A percentile compares a stretch with the other conserved stretches of the same genome.
Conservation (phyloP, 1,140 invertebrate genomes). For the Magallana angulata region DNA sequence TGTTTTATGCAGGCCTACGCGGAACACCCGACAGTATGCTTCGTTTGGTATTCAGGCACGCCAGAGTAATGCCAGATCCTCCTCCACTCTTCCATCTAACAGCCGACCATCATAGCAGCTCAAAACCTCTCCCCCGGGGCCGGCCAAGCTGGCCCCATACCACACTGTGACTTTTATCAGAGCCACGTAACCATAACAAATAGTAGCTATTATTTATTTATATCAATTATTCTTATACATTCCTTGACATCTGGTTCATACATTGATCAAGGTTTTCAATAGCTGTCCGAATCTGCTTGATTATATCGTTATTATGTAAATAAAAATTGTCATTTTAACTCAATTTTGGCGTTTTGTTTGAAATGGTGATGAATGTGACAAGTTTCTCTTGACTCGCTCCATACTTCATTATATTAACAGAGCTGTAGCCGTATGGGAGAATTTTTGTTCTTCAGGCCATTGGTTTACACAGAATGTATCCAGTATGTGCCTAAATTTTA, state of each 20-base stretch:
- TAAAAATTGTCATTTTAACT: constrained; percentile 23
- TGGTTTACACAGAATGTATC: no score
- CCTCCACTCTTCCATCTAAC: constrained; percentile 72
- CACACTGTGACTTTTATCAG: neutral
- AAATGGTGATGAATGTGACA: no score
- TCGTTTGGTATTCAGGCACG: constrained; percentile 71
- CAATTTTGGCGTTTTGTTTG: no score
- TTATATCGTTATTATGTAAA: constrained; percentile 32
- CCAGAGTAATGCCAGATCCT: constrained; percentile 58
- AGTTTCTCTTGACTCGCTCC: no score
- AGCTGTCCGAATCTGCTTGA: constrained; percentile 26
- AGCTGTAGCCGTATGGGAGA: no score
- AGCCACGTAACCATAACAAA: constrained; percentile 29
- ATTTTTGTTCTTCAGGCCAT: no score
- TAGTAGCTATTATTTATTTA: constrained; percentile 38
- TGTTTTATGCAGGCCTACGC: constrained; percentile 56
- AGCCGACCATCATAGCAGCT: constrained; percentile 58
- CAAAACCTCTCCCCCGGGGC: neutral
- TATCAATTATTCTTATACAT: constrained; percentile 27
- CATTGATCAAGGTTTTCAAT: constrained; percentile 24
- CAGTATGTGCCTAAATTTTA: no score
- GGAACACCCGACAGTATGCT: constrained; percentile 74
- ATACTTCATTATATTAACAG: no score
- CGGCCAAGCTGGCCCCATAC: neutral
- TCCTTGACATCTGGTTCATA: constrained; percentile 21